Conservation (phyloP, 2,888 invertebrate species). For the Meandrusa payeni region DNA sequence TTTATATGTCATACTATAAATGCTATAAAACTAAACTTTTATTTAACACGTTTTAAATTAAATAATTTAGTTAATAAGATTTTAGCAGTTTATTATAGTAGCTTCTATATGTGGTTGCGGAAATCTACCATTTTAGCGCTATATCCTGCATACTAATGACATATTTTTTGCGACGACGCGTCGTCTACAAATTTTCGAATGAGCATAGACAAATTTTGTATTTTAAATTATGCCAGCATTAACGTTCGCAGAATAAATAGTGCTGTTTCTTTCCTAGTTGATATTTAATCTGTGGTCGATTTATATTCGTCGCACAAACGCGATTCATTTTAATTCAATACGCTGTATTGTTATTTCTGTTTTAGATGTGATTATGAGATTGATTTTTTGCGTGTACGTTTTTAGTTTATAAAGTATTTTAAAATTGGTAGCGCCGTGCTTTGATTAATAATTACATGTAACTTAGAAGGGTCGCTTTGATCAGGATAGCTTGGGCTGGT, state of each 20-base stretch:
- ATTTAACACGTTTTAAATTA: no score
- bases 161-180: constrained; percentile 6
- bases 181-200: constrained; percentile 16
- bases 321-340: background rate
- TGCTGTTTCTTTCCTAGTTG: background rate
- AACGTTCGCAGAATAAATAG: constrained; percentile 16
- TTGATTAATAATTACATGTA: no score
- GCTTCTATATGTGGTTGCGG: background rate
- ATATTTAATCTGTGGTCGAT: constrained; percentile 8
- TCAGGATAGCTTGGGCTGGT: no score
- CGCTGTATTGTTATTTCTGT: constrained; percentile 14
- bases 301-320: constrained; percentile 8
- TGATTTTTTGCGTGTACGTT: background rate
- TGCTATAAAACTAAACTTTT: no score
- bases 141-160: constrained; percentile 17
- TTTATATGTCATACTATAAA: no score
- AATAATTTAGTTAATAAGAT: no score
- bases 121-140: constrained; percentile 4
- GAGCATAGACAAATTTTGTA: constrained; percentile 12
- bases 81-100: no score
- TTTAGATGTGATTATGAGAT: constrained; percentile 6
- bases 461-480: no score
- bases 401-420: no score
- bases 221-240: constrained; percentile 1
- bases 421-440: no score